These are phyloP conservation scores for Batillaria attramentaria DNA, from an alignment of 1,140 invertebrate genomes.

Conservation along the genomic window DNA sequence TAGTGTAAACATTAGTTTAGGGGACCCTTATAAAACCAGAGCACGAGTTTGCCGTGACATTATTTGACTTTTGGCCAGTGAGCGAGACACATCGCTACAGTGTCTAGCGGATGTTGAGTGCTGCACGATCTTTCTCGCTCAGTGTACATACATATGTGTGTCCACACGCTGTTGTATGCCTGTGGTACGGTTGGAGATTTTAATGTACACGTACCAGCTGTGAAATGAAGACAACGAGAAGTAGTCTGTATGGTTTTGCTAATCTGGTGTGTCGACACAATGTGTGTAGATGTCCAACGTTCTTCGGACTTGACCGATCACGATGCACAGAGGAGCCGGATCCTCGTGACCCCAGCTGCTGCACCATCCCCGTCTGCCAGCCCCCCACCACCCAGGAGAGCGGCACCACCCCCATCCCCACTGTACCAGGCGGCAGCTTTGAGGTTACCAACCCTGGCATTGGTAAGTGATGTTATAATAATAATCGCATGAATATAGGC, in stretches of 20 bases:
- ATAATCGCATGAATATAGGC: no score
- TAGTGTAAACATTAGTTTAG: slow-evolving; percentile 27
- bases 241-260: neutral
- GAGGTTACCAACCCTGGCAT: slow-evolving; percentile 9
- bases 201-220: neutral
- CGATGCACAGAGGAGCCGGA: slow-evolving; percentile 42
- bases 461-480: neutral
- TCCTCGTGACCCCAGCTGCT: slow-evolving; percentile 48
- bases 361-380: slow-evolving; percentile 41
- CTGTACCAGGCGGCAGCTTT: slow-evolving; percentile 16
- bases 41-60: no score
- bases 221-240: neutral
- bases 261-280: no score
- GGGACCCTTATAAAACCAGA: no score
- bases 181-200: no score
- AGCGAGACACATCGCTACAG: no score
- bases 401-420: slow-evolving; percentile 16
- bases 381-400: slow-evolving; percentile 24
- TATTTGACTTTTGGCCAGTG: no score
- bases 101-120: no score
- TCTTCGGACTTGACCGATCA: slow-evolving; percentile 30
- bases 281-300: slow-evolving; percentile 44
- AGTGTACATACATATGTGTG: no score
- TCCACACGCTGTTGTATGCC: no score
- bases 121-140: no score